Evolutionary conservation across 1,140 invertebrate species (phyloP), one percentile per base, ranked within the genome.

Genomic region (Zaprionus gabonicus): DNA sequence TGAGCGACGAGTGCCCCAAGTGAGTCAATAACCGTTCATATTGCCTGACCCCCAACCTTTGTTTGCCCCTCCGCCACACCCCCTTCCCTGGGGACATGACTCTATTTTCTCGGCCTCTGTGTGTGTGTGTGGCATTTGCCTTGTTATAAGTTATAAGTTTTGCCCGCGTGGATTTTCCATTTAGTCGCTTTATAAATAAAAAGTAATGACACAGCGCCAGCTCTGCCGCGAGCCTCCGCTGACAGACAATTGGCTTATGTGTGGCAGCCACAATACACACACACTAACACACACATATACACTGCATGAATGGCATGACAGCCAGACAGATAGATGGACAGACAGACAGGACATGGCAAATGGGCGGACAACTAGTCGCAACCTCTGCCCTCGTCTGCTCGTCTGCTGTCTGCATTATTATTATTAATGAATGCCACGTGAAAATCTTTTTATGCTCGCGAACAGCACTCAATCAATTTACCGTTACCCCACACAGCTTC

Each of bases 371-470:
- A 77, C 76, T 78, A 77, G 71, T 80, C 81, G 80, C 12, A 20
- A n/a, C 46, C 46, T 7, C 17, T 20, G 7, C 44, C 38, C 13
- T 15, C 13, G 4, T 15, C 2, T 23, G 23, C 6, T 7, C 41
- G 41, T 9, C 41, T n/a, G 20, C 69, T 58, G 70, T 65, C 69
- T 76, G 71, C 78, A 80, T 83, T 87, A 87, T 87, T 88, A 83
- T 87, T 87, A 87, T 88, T 87, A 87, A 87, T 87, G 83, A 87
- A 87, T 83, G 83, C 80, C 84, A 88, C 84, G 83, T 88, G 84
- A 88, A 87, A 88, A 88, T 87, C 84, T 87, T 80, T 72, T 71
- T 87, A 71, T 79, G 74, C 67, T 82, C 60, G 79, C 83, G 75
- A 76, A 73, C 68, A 82, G 77, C 80, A 86, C 83, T 86, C 83